phyloP scores from a whole-genome alignment of 2,888 invertebrate genomes.

The Callyntrura guangdongensis region DNA sequence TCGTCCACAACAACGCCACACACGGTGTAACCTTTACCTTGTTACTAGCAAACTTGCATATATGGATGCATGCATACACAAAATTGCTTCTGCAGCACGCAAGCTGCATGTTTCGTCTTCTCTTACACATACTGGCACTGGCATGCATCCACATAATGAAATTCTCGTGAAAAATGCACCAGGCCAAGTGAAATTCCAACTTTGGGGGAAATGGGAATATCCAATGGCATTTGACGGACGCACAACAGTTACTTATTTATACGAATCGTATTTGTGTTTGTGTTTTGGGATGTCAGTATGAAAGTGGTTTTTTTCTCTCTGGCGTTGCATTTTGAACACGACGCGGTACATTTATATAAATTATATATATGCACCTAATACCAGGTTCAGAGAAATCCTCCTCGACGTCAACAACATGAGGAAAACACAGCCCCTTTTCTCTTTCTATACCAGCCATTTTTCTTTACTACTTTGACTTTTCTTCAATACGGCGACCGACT shows the following conservation, averaged over 20 bases:
- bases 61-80: no score
- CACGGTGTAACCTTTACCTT: constrained; percentile 20
- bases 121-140: background rate
- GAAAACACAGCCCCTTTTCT: background rate
- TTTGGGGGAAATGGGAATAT: constrained; percentile 23
- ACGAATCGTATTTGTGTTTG: background rate
- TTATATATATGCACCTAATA: no score
- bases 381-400: no score
- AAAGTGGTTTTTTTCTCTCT: background rate
- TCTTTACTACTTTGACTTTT: background rate
- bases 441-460: background rate
- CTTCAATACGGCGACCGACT: background rate
- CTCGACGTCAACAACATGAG: no score
- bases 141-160: background rate
- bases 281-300: background rate
- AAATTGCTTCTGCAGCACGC: background rate
- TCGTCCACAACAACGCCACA: background rate
- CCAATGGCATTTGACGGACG: constrained; percentile 33
- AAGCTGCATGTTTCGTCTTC: background rate
- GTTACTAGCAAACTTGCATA: background rate
- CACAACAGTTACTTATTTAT: constrained; percentile 23
- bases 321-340: constrained; percentile 9
- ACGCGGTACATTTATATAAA: background rate
- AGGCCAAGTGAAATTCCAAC: background rate
- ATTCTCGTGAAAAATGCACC: constrained; percentile 4